A percentile compares a stretch with the other conserved stretches of the same genome.
Evolutionary conservation across 2,888 invertebrate genomes (phyloP).

Genomic region (Dryobotodes eremita): DNA sequence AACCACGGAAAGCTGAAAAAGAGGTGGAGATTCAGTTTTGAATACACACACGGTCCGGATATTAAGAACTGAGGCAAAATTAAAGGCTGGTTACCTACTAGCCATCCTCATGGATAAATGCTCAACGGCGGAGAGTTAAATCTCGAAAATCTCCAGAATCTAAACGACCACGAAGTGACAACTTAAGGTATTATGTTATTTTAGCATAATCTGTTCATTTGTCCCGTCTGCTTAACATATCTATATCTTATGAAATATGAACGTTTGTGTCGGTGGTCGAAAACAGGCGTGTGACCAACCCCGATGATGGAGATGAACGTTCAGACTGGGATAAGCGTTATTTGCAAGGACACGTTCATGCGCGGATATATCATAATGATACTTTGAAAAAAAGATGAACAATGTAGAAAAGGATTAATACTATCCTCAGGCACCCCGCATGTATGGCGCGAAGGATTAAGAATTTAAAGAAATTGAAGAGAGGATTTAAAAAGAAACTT

Average conservation of each 20-base stretch:
- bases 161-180: constrained; percentile 3
- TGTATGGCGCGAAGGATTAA: neutral
- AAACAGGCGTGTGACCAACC: too few relatives aligned
- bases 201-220: constrained; percentile 15
- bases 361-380: neutral
- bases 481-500: too few relatives aligned
- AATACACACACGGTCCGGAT: neutral
- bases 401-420: neutral
- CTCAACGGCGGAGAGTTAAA: neutral
- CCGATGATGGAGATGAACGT: neutral
- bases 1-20: neutral
- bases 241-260: neutral
- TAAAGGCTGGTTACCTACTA: too few relatives aligned
- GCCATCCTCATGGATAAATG: neutral
- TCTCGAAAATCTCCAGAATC: neutral
- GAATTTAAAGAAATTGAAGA: too few relatives aligned
- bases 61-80: neutral
- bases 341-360: neutral
- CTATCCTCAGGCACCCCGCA: neutral
- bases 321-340: neutral
- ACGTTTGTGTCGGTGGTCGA: neutral
- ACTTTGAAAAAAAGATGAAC: too few relatives aligned
- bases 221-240: constrained; percentile 3
- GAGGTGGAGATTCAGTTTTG: neutral
- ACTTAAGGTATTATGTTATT: constrained; percentile 1